Conservation (phyloP, 2,888 invertebrate genomes). For the Drosophila prolongata region DNA sequence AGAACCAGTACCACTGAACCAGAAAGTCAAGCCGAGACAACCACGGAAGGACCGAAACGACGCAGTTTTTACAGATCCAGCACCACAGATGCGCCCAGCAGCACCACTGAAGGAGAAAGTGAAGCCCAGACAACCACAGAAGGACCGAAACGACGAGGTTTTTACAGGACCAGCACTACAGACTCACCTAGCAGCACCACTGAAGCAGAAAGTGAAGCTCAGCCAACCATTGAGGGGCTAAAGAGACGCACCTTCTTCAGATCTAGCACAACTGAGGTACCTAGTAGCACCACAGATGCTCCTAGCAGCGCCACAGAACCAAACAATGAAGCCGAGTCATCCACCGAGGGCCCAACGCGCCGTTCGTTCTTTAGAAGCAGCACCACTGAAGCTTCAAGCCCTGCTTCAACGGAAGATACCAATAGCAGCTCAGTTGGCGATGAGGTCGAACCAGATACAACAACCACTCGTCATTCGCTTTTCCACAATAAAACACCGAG, state of each 20-base stretch:
- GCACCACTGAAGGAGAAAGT: background rate
- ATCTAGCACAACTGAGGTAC: background rate
- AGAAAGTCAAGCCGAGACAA: conserved; percentile 1
- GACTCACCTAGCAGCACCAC: background rate
- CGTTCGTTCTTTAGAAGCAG: conserved; percentile 14
- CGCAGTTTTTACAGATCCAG: conserved; percentile 1
- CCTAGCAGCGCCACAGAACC: conserved; percentile 2
- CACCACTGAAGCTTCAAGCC: conserved; percentile 7
- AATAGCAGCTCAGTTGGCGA: conserved; percentile 10
- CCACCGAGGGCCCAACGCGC: conserved; percentile 17
- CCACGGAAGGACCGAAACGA: conserved; percentile 6
- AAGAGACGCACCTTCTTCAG: conserved; percentile 13
- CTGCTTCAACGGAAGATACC: background rate
- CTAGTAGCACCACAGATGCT: background rate
- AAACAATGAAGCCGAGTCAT: background rate
- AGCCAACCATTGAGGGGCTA: background rate
- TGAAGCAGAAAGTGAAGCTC: background rate
- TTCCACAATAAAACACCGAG: conserved; percentile 15
- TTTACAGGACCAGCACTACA: background rate
- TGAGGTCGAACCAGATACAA: background rate
- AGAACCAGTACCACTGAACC: conserved; percentile 10
- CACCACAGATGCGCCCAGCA: conserved; percentile 6
- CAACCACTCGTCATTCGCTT: conserved; percentile 25
- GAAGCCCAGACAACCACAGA: conserved; percentile 2
- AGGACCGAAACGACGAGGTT: background rate